These are phyloP conservation scores for Sebastes ruberrimus DNA, from an alignment of 2,797 vertebrate genomes.

Conservation along the genomic window DNA sequence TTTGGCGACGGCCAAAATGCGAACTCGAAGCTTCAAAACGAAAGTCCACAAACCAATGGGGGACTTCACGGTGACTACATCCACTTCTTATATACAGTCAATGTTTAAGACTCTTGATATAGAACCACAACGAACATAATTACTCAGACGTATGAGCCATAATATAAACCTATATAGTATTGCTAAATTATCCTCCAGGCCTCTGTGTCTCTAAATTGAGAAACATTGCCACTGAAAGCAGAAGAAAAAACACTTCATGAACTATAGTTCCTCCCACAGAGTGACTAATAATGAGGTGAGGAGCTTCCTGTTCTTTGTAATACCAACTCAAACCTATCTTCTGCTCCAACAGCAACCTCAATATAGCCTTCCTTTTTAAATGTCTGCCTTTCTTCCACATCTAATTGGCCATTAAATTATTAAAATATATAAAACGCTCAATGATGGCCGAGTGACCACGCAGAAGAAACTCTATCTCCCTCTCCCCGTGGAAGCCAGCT, in stretches of 20 bases:
- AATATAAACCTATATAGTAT: background rate
- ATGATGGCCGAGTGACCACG: conserved; percentile 36
- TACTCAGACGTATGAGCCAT: background rate
- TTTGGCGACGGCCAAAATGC: too few relatives aligned
- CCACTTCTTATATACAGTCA: too few relatives aligned
- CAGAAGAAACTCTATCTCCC: conserved; percentile 31
- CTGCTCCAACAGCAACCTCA: conserved; percentile 1
- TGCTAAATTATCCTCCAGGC: background rate
- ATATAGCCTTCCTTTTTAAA: conserved; percentile 21
- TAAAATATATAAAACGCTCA: conserved; percentile 45
- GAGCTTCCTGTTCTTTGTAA: conserved; percentile 3
- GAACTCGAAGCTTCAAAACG: too few relatives aligned
- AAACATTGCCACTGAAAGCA: background rate
- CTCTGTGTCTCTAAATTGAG: background rate
- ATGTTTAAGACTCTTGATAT: background rate
- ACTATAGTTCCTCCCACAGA: background rate
- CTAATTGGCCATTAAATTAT: conserved; percentile 71
- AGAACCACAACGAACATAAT: background rate
- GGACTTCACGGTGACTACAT: too few relatives aligned
- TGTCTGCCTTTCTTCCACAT: conserved; percentile 23
- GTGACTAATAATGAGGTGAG: background rate
- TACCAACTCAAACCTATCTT: background rate
- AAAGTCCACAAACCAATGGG: too few relatives aligned
- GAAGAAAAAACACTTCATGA: too few relatives aligned
- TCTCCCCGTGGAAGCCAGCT: conserved; percentile 27